Evolutionary conservation across 2,797 vertebrate species (phyloP).

Genomic region (Chaetophractus vellerosus): DNA sequence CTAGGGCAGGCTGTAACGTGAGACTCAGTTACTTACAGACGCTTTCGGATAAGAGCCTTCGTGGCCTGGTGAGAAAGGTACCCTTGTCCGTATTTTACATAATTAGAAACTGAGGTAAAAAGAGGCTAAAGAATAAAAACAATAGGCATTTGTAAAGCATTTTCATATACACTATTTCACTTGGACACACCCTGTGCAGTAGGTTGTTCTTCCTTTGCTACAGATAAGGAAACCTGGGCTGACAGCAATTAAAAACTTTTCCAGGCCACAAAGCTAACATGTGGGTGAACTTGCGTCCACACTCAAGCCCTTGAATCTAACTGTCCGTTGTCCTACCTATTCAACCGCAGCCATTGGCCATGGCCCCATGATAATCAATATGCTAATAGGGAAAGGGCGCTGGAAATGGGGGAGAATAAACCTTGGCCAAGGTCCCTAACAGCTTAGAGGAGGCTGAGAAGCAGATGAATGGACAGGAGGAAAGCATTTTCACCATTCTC

Average conservation of each 20-base stretch:
- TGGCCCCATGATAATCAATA: not conserved
- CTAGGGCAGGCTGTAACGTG: not conserved
- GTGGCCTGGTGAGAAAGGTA: not conserved
- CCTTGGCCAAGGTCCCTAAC: not conserved
- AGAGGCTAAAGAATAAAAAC: not conserved
- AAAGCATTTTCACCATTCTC: not conserved
- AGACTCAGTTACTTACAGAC: not conserved
- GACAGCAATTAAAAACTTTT: not conserved
- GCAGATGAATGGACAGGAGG: not conserved
- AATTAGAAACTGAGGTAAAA: not conserved
- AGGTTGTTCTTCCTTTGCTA: not conserved
- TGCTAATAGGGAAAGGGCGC: not conserved
- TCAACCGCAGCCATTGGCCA: not conserved
- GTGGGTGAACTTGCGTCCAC: not conserved
- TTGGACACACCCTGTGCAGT: no score
- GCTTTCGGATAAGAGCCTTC: not conserved
- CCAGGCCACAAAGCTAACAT: not conserved
- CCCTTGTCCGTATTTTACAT: not conserved
- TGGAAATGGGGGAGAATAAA: not conserved
- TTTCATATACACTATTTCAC: not conserved
- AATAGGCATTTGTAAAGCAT: not conserved
- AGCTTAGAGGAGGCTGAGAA: not conserved
- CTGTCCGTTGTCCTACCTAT: not conserved
- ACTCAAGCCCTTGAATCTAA: not conserved
- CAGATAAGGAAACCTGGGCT: not conserved